These are phyloP conservation scores for Trichogramma dendrolimi DNA, from an alignment of 2,888 invertebrate genomes.

Conservation along the genomic window DNA sequence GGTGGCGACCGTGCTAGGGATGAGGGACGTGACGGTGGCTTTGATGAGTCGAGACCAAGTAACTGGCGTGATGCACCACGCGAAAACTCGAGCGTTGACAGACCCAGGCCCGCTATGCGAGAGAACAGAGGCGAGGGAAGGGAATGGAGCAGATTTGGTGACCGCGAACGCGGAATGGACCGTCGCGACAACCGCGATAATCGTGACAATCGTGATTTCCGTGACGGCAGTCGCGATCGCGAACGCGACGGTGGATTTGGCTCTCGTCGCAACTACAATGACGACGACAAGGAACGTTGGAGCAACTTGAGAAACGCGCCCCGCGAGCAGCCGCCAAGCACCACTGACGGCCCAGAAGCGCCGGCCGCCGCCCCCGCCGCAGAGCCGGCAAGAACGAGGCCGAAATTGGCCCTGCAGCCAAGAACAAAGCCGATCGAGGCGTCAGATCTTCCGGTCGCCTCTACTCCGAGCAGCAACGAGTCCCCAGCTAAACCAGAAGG, in stretches of 20 bases:
- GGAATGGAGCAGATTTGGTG: not conserved
- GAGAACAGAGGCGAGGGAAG: constrained; percentile 12
- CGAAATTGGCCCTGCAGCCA: constrained; percentile 75
- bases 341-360: not conserved
- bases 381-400: constrained; percentile 61
- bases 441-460: constrained; percentile 23
- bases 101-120: constrained; percentile 38
- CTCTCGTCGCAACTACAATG: constrained; percentile 42
- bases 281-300: constrained; percentile 35
- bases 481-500: constrained; percentile 28
- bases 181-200: constrained; percentile 16
- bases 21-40: constrained; percentile 9
- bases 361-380: constrained; percentile 41
- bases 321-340: not conserved
- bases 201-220: constrained; percentile 41
- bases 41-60: constrained; percentile 43
- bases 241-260: constrained; percentile 46
- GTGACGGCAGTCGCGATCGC: constrained; percentile 48
- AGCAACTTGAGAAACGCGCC: constrained; percentile 19
- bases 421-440: constrained; percentile 70
- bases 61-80: constrained; percentile 43
- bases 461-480: constrained; percentile 27
- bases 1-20: not conserved
- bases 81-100: constrained; percentile 31
- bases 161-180: not conserved